A percentile compares a stretch with the other conserved stretches of the same genome.
phyloP scores from a whole-genome alignment of 1,140 invertebrate genomes.

The Ips typographus region DNA sequence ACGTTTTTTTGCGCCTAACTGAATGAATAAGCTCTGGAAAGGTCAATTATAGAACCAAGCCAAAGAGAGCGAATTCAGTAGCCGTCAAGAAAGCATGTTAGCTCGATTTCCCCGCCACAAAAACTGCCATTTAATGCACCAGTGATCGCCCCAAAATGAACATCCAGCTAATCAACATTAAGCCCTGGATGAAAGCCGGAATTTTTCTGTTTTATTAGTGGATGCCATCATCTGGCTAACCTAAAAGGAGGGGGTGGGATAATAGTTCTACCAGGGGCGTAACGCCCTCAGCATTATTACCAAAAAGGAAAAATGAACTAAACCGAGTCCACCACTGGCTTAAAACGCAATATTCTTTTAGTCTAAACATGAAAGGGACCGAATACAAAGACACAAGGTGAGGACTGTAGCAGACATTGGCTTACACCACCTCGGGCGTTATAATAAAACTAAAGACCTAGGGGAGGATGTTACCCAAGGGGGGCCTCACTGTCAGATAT shows the following conservation, averaged over 20 bases:
- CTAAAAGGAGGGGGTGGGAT: neutral
- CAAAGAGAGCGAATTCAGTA: too few relatives aligned
- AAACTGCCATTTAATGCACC: slow-evolving; percentile 27
- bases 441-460: slow-evolving; percentile 26
- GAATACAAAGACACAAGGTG: neutral
- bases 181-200: slow-evolving; percentile 19
- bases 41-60: too few relatives aligned
- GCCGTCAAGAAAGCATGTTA: too few relatives aligned
- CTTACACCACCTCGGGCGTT: slow-evolving; percentile 15
- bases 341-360: neutral
- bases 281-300: neutral
- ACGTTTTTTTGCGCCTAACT: too few relatives aligned
- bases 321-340: neutral
- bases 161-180: slow-evolving; percentile 27
- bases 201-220: slow-evolving; percentile 27
- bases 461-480: slow-evolving; percentile 19
- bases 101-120: neutral
- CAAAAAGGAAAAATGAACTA: neutral
- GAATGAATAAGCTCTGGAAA: too few relatives aligned
- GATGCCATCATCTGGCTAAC: slow-evolving; percentile 18
- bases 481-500: neutral
- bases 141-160: slow-evolving; percentile 13
- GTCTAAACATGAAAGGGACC: neutral
- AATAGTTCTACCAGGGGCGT: slow-evolving; percentile 7
- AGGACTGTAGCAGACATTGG: slow-evolving; percentile 3